Evolutionary conservation across 37 sponge, comb jelly and placozoan species (phyloP).

Genomic region (Petrosia ficiformis): DNA sequence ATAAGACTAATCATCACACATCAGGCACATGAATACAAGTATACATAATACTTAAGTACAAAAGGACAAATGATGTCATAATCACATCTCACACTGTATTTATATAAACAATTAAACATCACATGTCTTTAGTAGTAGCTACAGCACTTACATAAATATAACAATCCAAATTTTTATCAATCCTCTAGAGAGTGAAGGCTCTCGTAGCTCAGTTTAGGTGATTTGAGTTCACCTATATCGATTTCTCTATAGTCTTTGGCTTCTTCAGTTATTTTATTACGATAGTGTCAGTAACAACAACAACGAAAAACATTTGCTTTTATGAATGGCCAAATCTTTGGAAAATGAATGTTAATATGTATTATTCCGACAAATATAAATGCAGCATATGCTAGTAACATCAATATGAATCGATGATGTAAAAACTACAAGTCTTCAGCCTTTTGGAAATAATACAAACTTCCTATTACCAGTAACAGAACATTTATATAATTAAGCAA

Average conservation of each 20-base stretch:
- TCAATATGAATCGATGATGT: background rate
- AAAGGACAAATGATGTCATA: too few relatives aligned
- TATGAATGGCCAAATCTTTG: background rate
- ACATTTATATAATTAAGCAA: background rate
- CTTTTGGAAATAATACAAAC: background rate
- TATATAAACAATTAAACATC: too few relatives aligned
- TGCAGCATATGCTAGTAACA: background rate
- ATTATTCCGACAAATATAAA: background rate
- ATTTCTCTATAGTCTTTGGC: background rate
- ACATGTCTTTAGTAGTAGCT: too few relatives aligned
- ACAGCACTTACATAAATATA: too few relatives aligned
- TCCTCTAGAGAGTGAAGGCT: conserved; percentile 3
- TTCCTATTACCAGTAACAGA: conserved; percentile 3
- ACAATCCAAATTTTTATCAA: too few relatives aligned
- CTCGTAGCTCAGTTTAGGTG: background rate
- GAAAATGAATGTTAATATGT: background rate
- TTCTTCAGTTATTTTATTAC: background rate
- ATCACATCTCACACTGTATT: too few relatives aligned
- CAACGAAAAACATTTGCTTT: background rate
- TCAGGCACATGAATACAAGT: too few relatives aligned
- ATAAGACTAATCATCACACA: too few relatives aligned
- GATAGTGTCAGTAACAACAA: background rate
- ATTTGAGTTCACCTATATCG: background rate
- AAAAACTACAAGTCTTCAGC: background rate
- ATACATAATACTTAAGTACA: too few relatives aligned